Evolutionary conservation across 2,797 vertebrate genomes (phyloP).

Genomic region (Thamnophis elegans): DNA sequence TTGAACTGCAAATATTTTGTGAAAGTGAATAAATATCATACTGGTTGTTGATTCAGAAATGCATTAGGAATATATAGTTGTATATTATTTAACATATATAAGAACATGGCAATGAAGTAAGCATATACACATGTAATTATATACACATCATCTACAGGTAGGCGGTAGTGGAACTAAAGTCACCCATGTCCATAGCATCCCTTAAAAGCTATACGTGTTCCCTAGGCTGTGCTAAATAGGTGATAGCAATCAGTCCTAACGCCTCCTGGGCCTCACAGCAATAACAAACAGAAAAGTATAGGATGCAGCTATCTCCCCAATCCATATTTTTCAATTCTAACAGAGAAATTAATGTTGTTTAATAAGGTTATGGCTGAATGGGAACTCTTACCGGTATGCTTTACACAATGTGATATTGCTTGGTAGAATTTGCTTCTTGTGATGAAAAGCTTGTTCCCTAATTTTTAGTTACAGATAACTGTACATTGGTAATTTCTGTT

Average conservation of each 20-base stretch:
- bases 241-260: background rate
- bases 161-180: background rate
- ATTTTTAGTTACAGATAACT: background rate
- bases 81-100: background rate
- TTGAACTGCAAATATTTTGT: background rate
- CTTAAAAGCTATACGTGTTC: background rate
- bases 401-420: background rate
- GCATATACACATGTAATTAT: background rate
- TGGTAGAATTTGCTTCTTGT: background rate
- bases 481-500: background rate
- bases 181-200: background rate
- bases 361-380: background rate
- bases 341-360: background rate
- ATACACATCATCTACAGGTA: background rate
- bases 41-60: background rate
- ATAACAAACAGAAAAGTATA: background rate
- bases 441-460: background rate
- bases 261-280: background rate
- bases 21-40: background rate
- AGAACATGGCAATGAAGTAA: background rate
- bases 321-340: background rate
- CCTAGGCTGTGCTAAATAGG: background rate
- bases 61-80: background rate
- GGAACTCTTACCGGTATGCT: background rate
- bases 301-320: background rate